Base-by-base conservation (phyloP, 2,888 invertebrate genomes). In the Tachystola acroxantha region DNA sequence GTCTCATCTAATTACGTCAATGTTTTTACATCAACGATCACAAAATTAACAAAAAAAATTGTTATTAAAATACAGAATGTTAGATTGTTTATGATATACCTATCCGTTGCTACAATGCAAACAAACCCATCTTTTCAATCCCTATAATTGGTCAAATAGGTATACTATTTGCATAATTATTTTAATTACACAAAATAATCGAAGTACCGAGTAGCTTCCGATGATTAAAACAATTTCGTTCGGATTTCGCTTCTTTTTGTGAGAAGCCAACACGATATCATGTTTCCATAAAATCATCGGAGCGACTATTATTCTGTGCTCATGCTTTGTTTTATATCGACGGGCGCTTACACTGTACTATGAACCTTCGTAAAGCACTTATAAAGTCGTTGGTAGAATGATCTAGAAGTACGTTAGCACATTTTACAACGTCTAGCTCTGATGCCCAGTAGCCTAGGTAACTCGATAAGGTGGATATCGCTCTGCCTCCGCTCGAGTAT, bases 401-500 rank as follows among this genome's bases (percentile, higher is more conserved):
- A 33, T 10, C 7, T 5, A 7, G 7, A 13, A 14, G 29, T 34
- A 36, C 33, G 42, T 64, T 76, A 59, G 25, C 50, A 33, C 64
- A 36, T 67, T 76, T 60, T 39, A 39, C 28, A 24, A 29, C 34
- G 35, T 45, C 34, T 38, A 37, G 39, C 37, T 42, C 51, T 57
- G 71, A 77, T 81, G 79, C 76, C 84, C 86, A 84, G 86, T 85
- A 85, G 86, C 86, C 85, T 86, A 85, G 85, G 86, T 86, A 86
- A 86, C 76, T 69, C 64, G 81, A 86, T 75, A 82, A 77, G 69
- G 68, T 84, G 84, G 76, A 80, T 81, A 84, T 81, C 77, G 70
- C 70, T 80, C 73, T 77, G 75, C 81, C 75, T 73, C 68, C 72
- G 74, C 69, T 72, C 71, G 58, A 81, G 78, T 84, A 82, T 84